A percentile compares a stretch with the other conserved stretches of the same genome.
These are phyloP conservation scores for Thera obeliscata DNA, from an alignment of 2,888 invertebrate genomes.

Conservation along the genomic window DNA sequence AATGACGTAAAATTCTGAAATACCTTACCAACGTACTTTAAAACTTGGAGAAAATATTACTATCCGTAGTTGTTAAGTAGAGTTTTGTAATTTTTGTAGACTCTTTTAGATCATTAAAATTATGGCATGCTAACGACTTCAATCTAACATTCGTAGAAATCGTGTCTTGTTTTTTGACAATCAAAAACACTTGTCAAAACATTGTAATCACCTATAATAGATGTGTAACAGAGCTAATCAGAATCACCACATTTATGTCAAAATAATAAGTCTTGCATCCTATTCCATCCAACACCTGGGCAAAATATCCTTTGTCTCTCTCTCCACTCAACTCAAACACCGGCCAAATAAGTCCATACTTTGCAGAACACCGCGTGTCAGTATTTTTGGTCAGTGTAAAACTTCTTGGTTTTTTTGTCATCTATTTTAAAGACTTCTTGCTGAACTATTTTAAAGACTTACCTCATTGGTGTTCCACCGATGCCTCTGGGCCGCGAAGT, in stretches of 20 bases:
- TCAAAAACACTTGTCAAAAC: background rate
- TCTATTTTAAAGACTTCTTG: background rate
- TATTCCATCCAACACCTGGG: too few relatives aligned
- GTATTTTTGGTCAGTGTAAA: too few relatives aligned
- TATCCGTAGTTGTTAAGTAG: background rate
- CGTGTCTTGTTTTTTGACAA: background rate
- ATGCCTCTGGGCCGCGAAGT: slow-evolving; percentile 97
- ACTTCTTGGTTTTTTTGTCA: too few relatives aligned
- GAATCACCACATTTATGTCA: too few relatives aligned
- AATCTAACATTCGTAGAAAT: background rate
- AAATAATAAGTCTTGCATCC: too few relatives aligned
- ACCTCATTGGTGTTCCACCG: slow-evolving; percentile 99
- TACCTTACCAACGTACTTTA: background rate
- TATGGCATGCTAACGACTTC: background rate
- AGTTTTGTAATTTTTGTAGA: background rate
- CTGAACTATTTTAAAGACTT: slow-evolving; percentile 41
- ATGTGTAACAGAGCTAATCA: too few relatives aligned
- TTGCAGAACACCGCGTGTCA: too few relatives aligned
- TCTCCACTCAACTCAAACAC: too few relatives aligned
- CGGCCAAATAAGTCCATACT: too few relatives aligned
- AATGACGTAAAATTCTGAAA: slow-evolving; percentile 15
- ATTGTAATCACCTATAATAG: background rate
- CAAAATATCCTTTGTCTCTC: too few relatives aligned
- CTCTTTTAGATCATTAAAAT: background rate
- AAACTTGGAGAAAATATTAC: slow-evolving; percentile 4